A percentile compares a stretch with the other conserved stretches of the same genome.
phyloP scores from a whole-genome alignment of 2,797 vertebrate species.

The Cossypha caffra region DNA sequence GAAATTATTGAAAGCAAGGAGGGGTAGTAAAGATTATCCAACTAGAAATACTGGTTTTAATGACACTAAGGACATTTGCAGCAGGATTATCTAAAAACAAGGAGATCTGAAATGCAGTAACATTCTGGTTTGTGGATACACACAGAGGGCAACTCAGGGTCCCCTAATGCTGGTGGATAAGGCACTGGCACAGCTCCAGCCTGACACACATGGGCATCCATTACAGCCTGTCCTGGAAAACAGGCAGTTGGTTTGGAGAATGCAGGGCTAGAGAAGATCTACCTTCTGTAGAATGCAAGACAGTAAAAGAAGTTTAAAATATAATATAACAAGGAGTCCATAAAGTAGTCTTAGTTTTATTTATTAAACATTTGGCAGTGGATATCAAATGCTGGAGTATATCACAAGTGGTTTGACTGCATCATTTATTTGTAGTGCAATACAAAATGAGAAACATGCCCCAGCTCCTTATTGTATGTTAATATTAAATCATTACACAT shows the following conservation, averaged over 20 bases:
- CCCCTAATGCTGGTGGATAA: background rate
- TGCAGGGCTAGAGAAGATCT: background rate
- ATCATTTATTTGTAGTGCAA: background rate
- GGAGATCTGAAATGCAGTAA: background rate
- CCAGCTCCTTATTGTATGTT: slow-evolving; percentile 2
- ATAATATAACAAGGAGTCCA: background rate
- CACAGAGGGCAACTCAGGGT: background rate
- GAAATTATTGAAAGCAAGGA: background rate
- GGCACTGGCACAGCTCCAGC: background rate
- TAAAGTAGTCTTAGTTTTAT: background rate
- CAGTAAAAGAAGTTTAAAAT: background rate
- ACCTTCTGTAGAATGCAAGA: background rate
- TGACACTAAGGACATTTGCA: background rate
- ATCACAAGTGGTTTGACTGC: background rate
- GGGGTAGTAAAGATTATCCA: background rate
- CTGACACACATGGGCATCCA: background rate
- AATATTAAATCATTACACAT: slow-evolving; percentile 52
- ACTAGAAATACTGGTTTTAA: background rate
- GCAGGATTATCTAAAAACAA: background rate
- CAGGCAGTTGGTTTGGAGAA: background rate
- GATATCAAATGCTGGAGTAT: background rate
- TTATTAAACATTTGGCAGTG: background rate
- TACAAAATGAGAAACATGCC: background rate
- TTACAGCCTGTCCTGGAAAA: background rate
- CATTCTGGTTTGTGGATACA: background rate